Base-by-base conservation (phyloP, 2,113 vertebrate species). In the Raja brachyura region DNA sequence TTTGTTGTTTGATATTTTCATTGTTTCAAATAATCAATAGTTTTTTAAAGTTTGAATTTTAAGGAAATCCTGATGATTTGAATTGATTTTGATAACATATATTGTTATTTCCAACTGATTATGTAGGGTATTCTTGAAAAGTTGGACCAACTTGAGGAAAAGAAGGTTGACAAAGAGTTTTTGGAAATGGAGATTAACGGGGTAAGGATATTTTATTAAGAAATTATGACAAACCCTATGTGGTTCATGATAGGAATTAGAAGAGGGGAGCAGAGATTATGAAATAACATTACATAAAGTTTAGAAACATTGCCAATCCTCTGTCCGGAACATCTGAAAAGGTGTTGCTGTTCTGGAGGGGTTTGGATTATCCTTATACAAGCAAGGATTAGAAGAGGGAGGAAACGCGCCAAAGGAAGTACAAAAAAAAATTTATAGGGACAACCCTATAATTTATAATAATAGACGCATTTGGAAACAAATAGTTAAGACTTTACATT, bases 161-260 rank as follows among this genome's bases (percentile, higher is more conserved):
- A 79, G 39, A 96, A 95, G 88, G 94, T 70, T 1, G 94, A 96
- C 88, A 94, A 94, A 59, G 93, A 2, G 5, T 59, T 10, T 4
- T 61, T 95, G 56, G 93, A 95, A 74, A 56, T 95, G 93, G 94
- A 95, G 75, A 90, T 95, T 93, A 94, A 85, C 16, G 93, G 93
- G 93, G 95, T 95, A 78, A 95, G 95, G 31, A 10, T 31, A 4
- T 70, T 63, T 83, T 20, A 20, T 48, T 33, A 92, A 48, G 33
- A 92, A 48, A 85, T 28, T 20, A 59, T 28, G 33, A 59, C 11
- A n/a, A 4, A 85, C 25, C 28, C 56, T 85, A 85, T 85, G 56
- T 85, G 56, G 9, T 25, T 85, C 0, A 13, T 28, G 25, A 14
- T 85, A 59, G n/a, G 25, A 22, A 85, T 11, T 28, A 85, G 3